Conservation (phyloP, 92 coral and sea anemone genomes). For the Umimayanthus kanabou region DNA sequence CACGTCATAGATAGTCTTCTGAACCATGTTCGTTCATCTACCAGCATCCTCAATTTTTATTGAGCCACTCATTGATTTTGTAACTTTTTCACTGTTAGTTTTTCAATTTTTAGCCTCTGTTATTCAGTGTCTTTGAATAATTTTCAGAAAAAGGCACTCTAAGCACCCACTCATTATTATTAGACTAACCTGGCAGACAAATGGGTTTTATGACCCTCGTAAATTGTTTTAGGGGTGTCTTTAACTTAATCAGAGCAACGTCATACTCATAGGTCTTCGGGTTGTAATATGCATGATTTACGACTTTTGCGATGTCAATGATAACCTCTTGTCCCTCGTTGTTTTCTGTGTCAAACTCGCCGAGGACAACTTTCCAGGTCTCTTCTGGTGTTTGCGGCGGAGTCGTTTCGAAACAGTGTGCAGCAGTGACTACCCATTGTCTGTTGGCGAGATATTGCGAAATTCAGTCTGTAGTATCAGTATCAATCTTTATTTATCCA, state of each 20-base stretch:
- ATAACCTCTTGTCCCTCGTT: conserved; percentile 41
- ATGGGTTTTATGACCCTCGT: conserved; percentile 47
- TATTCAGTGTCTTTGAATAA: too few relatives aligned
- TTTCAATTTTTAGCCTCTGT: too few relatives aligned
- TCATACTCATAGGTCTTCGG: conserved; percentile 51
- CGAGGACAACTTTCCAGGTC: conserved; percentile 39
- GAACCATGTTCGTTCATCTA: too few relatives aligned
- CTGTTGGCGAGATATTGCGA: background rate
- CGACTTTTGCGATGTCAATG: conserved; percentile 40
- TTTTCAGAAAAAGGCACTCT: too few relatives aligned
- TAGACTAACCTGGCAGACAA: conserved; percentile 39
- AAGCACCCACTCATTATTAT: too few relatives aligned
- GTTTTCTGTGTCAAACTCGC: conserved; percentile 52
- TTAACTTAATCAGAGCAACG: conserved; percentile 50
- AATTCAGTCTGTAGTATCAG: too few relatives aligned
- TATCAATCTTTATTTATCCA: too few relatives aligned
- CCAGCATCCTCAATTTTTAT: too few relatives aligned
- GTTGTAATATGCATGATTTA: conserved; percentile 40
- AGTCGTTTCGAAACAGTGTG: conserved; percentile 39
- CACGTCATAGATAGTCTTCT: too few relatives aligned
- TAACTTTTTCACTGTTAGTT: too few relatives aligned
- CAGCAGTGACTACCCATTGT: conserved; percentile 56
- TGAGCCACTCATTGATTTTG: too few relatives aligned
- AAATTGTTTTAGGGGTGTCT: conserved; percentile 41
- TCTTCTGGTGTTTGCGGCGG: conserved; percentile 31